Percentiles rank a stretch among this genome's conserved stretches.
phyloP scores from a whole-genome alignment of 2,888 invertebrate genomes.

The Caenorhabditis afra region DNA sequence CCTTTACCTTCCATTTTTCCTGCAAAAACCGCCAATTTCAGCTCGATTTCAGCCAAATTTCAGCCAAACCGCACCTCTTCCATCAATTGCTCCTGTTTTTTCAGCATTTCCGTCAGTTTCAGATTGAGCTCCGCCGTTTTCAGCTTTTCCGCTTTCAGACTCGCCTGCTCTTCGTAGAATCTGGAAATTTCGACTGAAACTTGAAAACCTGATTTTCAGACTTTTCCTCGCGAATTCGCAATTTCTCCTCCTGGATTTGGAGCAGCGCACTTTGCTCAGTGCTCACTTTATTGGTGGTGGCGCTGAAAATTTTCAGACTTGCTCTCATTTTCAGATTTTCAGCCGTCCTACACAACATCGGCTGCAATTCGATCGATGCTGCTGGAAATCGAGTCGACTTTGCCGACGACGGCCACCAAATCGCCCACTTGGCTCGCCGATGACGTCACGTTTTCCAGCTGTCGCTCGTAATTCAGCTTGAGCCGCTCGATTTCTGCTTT shows the following conservation, averaged over 20 bases:
- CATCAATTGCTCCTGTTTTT: conserved; percentile 65
- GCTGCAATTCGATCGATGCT: conserved; percentile 59
- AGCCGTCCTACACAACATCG: conserved; percentile 49
- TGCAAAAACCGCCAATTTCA: conserved; percentile 30
- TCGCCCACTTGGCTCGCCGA: conserved; percentile 61
- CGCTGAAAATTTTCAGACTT: conserved; percentile 18
- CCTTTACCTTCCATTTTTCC: conserved; percentile 69
- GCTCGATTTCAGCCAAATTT: conserved; percentile 5
- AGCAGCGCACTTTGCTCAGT: conserved; percentile 52
- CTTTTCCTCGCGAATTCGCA: conserved; percentile 61
- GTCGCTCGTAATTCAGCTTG: conserved; percentile 59
- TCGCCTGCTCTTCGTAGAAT: conserved; percentile 48
- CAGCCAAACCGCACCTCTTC: conserved; percentile 50
- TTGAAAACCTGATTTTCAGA: conserved; percentile 22
- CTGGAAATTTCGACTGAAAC: conserved; percentile 27
- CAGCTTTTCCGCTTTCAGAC: conserved; percentile 65
- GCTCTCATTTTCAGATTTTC: neutral
- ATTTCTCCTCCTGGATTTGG: conserved; percentile 55
- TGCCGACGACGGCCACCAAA: conserved; percentile 60
- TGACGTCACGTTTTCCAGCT: conserved; percentile 62
- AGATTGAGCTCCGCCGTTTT: conserved; percentile 71
- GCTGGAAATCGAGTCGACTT: conserved; percentile 59
- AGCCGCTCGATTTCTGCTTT: conserved; percentile 62
- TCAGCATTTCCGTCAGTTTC: conserved; percentile 63
- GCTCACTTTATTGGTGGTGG: conserved; percentile 38